Conservation (phyloP, 2,113 vertebrate species). For the Notarius quadriscutis region DNA sequence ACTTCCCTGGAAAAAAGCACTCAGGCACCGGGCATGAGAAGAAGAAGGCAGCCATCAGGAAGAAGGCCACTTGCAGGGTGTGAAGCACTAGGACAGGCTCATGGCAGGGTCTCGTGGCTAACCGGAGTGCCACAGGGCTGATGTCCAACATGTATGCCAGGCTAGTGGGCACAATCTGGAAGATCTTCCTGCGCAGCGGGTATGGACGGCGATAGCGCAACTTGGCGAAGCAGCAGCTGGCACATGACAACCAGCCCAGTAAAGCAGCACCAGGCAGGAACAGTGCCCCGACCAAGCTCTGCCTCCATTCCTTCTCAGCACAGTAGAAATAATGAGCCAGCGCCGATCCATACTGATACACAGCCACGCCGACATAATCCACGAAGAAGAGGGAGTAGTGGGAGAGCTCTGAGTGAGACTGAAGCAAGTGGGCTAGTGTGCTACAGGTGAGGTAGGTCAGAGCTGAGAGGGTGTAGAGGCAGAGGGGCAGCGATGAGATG, state of each 20-base stretch:
- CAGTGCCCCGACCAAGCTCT: slow-evolving; percentile 72
- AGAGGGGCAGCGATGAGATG: slow-evolving; percentile 74
- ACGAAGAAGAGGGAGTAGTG: slow-evolving; percentile 92
- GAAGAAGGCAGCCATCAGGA: slow-evolving; percentile 84
- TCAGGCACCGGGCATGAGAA: slow-evolving; percentile 91
- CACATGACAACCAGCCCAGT: slow-evolving; percentile 86
- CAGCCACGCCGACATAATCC: slow-evolving; percentile 88
- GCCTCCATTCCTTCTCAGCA: slow-evolving; percentile 81
- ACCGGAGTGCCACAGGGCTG: slow-evolving; percentile 83
- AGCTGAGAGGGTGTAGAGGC: slow-evolving; percentile 79
- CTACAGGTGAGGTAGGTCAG: slow-evolving; percentile 85
- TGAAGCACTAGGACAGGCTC: slow-evolving; percentile 83
- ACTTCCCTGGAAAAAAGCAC: slow-evolving; percentile 85
- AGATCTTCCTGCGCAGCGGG: slow-evolving; percentile 84
- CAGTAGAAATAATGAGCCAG: slow-evolving; percentile 89
- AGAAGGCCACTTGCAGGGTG: slow-evolving; percentile 82
- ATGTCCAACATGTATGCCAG: slow-evolving; percentile 85
- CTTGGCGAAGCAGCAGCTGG: slow-evolving; percentile 88
- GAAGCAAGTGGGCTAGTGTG: slow-evolving; percentile 86
- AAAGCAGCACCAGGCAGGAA: slow-evolving; percentile 84
- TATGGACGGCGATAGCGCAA: slow-evolving; percentile 84
- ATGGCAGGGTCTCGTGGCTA: slow-evolving; percentile 76
- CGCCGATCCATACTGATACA: slow-evolving; percentile 89
- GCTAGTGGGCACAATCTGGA: slow-evolving; percentile 84
- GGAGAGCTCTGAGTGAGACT: slow-evolving; percentile 85